A percentile compares a stretch with the other conserved stretches of the same genome.
These are phyloP conservation scores for Helleia helle DNA, from an alignment of 2,888 invertebrate species.

Conservation along the genomic window DNA sequence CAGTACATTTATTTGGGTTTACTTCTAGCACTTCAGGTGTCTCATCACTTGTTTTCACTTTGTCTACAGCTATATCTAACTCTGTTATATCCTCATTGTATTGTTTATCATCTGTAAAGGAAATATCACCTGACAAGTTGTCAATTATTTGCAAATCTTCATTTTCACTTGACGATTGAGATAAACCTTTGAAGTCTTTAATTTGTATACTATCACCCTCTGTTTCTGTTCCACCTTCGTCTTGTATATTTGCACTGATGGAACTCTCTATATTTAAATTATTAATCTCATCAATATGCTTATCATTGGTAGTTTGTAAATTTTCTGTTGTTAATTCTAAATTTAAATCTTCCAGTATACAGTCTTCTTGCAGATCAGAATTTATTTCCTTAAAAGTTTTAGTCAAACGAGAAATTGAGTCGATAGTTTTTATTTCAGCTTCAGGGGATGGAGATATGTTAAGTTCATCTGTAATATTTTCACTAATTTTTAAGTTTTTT, in stretches of 20 bases:
- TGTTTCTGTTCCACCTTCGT: constrained; percentile 17
- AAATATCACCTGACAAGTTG: not conserved
- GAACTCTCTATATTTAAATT: constrained; percentile 15
- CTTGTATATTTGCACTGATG: constrained; percentile 17
- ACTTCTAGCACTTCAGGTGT: not conserved
- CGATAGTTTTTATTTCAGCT: constrained; percentile 14
- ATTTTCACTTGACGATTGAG: not conserved
- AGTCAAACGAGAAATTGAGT: constrained; percentile 11
- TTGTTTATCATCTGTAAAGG: not conserved
- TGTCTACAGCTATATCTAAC: not conserved
- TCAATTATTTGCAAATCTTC: not conserved
- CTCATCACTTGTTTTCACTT: not conserved
- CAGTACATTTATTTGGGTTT: not conserved
- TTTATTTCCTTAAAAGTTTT: constrained; percentile 11
- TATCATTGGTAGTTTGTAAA: constrained; percentile 14
- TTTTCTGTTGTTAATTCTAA: constrained; percentile 20
- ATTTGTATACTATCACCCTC: constrained; percentile 1
- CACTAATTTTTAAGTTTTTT: constrained; percentile 19
- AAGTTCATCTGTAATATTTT: constrained; percentile 15
- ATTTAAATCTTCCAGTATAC: constrained; percentile 24
- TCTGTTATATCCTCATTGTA: not conserved
- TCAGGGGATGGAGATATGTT: constrained; percentile 1
- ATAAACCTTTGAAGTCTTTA: not conserved
- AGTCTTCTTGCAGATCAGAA: constrained; percentile 20
- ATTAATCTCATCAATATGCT: constrained; percentile 17